phyloP scores from a whole-genome alignment of 2,113 vertebrate genomes.

The Tragulus kanchil region DNA sequence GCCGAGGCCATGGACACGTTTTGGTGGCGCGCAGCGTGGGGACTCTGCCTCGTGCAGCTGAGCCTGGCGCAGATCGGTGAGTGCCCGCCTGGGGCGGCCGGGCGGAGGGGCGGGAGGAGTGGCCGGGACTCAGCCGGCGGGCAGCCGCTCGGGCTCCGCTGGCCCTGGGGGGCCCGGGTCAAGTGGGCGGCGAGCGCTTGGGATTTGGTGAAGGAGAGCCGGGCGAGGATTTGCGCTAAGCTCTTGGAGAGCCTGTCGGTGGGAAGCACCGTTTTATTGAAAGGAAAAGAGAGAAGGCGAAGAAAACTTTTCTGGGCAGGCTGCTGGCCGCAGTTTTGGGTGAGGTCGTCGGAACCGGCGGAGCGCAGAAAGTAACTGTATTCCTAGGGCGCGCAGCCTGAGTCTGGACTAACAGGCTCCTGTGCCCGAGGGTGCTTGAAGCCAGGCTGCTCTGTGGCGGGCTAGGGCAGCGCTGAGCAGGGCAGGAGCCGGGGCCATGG shows the following conservation, averaged over 20 bases:
- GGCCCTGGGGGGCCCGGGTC: neutral
- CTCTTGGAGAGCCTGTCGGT: neutral
- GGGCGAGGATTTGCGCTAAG: constrained; percentile 58
- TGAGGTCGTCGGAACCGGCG: neutral
- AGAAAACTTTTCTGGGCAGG: constrained; percentile 53
- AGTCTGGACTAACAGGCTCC: neutral
- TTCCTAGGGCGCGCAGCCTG: neutral
- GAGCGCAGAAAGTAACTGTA: constrained; percentile 26
- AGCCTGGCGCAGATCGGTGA: constrained; percentile 87
- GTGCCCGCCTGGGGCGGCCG: constrained; percentile 57
- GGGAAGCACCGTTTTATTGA: constrained; percentile 3
- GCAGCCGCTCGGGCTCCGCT: neutral
- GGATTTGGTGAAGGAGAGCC: neutral
- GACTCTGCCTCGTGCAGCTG: constrained; percentile 87
- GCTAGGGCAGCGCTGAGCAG: neutral
- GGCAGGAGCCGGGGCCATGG: neutral
- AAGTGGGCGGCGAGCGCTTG: neutral
- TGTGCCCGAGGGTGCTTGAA: neutral
- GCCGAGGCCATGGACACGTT: constrained; percentile 83
- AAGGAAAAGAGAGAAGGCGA: constrained; percentile 4
- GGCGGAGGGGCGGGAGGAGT: neutral
- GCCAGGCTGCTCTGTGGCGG: neutral
- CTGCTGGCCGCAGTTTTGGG: constrained; percentile 42
- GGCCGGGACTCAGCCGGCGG: neutral
- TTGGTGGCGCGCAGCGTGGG: constrained; percentile 84